Evolutionary conservation across 2,888 invertebrate genomes (phyloP).

Genomic region (Mythimna lalbum): DNA sequence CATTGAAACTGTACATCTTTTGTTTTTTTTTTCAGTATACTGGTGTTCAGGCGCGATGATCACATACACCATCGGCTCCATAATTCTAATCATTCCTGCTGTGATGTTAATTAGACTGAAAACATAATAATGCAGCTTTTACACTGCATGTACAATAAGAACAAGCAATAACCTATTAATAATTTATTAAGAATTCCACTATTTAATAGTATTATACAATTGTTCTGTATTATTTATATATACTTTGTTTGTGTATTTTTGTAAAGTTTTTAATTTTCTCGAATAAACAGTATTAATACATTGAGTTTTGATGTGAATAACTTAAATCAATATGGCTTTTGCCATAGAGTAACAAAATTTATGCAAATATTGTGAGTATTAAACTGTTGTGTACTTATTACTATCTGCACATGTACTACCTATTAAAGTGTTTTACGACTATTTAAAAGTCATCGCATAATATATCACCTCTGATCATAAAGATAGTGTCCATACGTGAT

Average conservation of each 20-base stretch:
- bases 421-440: constrained; percentile 16
- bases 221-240: constrained; percentile 66
- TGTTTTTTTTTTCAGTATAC: constrained; percentile 91
- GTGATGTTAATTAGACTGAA: constrained; percentile 91
- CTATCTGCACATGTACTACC: constrained; percentile 20
- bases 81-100: constrained; percentile 94
- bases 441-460: constrained; percentile 1
- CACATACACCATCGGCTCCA: constrained; percentile 95
- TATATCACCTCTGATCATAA: constrained; percentile 16
- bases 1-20: no score
- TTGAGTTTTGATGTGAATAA: constrained; percentile 23
- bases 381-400: neutral
- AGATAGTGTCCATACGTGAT: constrained; percentile 46
- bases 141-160: constrained; percentile 65
- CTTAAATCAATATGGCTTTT: constrained; percentile 21
- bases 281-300: constrained; percentile 81
- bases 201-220: constrained; percentile 66
- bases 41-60: constrained; percentile 97
- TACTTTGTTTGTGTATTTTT: constrained; percentile 66
- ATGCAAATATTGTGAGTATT: neutral
- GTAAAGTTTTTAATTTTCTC: constrained; percentile 68
- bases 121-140: constrained; percentile 71
- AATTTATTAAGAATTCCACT: constrained; percentile 64
- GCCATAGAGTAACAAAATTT: constrained; percentile 2
- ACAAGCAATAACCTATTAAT: constrained; percentile 66